These are phyloP conservation scores for Actenoides lindsayi DNA, from an alignment of 2,113 vertebrate genomes.

Conservation along the genomic window DNA sequence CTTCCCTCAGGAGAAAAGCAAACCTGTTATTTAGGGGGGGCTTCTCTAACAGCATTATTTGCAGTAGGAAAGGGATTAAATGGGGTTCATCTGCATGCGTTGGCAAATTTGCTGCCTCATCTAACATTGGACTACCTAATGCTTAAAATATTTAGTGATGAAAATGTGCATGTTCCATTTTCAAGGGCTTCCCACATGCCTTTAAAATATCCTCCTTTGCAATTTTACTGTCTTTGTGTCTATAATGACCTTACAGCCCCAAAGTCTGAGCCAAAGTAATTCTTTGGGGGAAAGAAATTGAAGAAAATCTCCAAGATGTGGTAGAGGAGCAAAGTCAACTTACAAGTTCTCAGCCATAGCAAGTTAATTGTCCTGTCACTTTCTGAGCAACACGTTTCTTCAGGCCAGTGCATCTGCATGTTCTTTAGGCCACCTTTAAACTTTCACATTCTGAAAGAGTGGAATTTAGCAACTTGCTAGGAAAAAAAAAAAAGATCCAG, in stretches of 20 bases:
- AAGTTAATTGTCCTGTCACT: background rate
- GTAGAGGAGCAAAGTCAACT: background rate
- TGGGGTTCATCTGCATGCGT: background rate
- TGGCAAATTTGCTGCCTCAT: background rate
- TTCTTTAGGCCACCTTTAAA: background rate
- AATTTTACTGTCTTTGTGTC: background rate
- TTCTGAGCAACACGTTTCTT: background rate
- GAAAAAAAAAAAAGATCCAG: background rate
- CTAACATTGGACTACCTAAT: background rate
- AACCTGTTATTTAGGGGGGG: background rate
- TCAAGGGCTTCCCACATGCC: background rate
- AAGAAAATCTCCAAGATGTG: background rate
- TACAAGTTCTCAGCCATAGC: background rate
- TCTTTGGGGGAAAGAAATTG: background rate
- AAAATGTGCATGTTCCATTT: conserved; percentile 13
- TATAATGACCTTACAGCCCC: background rate
- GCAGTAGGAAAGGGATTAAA: conserved; percentile 13
- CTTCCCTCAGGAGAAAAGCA: conserved; percentile 1
- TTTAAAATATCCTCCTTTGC: background rate
- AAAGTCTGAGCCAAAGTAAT: background rate
- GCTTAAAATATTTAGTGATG: background rate
- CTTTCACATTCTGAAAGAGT: background rate
- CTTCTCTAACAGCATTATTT: conserved; percentile 1
- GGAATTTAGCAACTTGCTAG: background rate
- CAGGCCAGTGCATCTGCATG: background rate